Evolutionary conservation across 1,140 invertebrate species (phyloP), one percentile per base, ranked within the genome.

Genomic region (Lanistes nyassanus): DNA sequence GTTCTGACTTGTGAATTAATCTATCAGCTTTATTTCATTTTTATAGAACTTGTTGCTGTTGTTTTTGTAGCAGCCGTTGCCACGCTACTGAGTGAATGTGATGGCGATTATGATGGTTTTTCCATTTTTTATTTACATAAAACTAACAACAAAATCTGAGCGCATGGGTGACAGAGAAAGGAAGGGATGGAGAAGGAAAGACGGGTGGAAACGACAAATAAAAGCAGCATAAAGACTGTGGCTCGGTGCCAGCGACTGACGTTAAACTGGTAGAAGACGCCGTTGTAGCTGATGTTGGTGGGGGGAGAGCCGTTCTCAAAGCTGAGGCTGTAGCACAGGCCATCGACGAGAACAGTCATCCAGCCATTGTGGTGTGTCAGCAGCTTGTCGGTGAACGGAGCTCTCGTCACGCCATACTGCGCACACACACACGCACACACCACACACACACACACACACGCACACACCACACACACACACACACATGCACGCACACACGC

Each of bases 281-380:
- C 79, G 26, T 73, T 73, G 58, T 82, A 86, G 64, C 82, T 85
- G 51, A 87, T 81, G 74, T 87, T 87, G 16, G 78, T 81, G 16
- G 83, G 71, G 3, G 82, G 81, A 2, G 76, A 77, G 11, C 73
- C 82, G 74, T 84, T 69, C 23, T 82, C 75, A 58, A 84, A 87
- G 21, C 51, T 51, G 23, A 87, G 47, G 2, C 64, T 72, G 67
- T 85, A 83, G 0, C 77, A 80, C 37, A 75, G 62, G 5, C 78
- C 79, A 66, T 65, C 76, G 2, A 85, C 51, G 23, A 84, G 51
- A 9, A 79, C 68, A 13, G 78, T 62, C 58, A 78, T 72, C 85
- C 85, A 87, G 53, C 85, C 86, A 16, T 69, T 42, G 47, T 76
- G 74, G 73, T 87, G 85, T 0, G 84, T 82, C 9, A 85, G 77